Evolutionary conservation across 2,797 vertebrate species (phyloP).

Genomic region (Periophthalmus magnuspinnatus): DNA sequence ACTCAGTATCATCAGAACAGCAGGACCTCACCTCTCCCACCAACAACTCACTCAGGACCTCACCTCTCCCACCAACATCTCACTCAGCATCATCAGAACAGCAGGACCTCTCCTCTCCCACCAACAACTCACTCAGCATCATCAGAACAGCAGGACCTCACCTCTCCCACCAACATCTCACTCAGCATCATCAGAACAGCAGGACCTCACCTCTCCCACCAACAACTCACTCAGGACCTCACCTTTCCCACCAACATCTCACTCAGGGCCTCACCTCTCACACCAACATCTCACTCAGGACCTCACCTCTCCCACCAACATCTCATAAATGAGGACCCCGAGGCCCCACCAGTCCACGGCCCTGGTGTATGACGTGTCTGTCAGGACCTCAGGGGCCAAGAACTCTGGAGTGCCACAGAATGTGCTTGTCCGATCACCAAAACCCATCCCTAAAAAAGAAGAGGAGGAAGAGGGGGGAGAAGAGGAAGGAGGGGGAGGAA

Average conservation of each 20-base stretch:
- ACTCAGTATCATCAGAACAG: no score
- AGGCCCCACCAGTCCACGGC: constrained; percentile 95
- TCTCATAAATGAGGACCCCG: constrained; percentile 89
- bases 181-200: not conserved
- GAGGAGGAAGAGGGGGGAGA: no score
- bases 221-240: constrained; percentile 81
- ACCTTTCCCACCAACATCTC: constrained; percentile 95
- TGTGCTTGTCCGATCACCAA: constrained; percentile 86
- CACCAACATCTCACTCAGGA: constrained; percentile 83
- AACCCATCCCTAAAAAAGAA: constrained; percentile 85
- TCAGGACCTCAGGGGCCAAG: constrained; percentile 89
- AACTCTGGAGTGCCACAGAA: constrained; percentile 94
- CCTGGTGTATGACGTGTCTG: constrained; percentile 89
- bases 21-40: no score
- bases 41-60: no score
- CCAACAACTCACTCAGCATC: no score
- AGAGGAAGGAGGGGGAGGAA: no score
- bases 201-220: constrained; percentile 87
- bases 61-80: no score
- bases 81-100: no score
- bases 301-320: constrained; percentile 91
- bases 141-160: no score
- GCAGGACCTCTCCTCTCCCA: no score
- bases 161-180: no score
- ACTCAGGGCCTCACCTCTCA: constrained; percentile 82